Evolutionary conservation across 2,888 invertebrate species (phyloP), one percentile per base, ranked within the genome.

Genomic region (Cryptosula pallasiana): DNA sequence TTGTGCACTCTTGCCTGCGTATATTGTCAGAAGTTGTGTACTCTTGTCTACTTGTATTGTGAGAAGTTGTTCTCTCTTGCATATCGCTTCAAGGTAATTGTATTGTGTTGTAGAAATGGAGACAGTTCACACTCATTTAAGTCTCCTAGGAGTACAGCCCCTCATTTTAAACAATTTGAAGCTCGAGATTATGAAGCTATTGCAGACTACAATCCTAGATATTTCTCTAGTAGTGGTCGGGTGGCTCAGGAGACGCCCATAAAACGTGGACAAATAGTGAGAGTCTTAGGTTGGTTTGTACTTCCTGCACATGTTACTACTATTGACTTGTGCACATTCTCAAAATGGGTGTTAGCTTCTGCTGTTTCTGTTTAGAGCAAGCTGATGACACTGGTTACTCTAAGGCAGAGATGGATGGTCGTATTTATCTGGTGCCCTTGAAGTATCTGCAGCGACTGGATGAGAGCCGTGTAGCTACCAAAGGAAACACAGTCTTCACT

Each of bases 341-440:
- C n/a, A n/a, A n/a, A n/a, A n/a, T n/a, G n/a, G n/a, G n/a, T n/a
- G n/a, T n/a, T n/a, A n/a, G n/a, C n/a, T n/a, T n/a, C n/a, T n/a
- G n/a, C n/a, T 45, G 20, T 57, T 5, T 57, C 5, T n/a, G 3
- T 63, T 20, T 63, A 63, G 63, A 63, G 32, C 63, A 63, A 63
- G 63, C 63, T 63, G 63, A 63, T 63, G 63, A 27, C 2, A 63
- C 25, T 16, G 71, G 71, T n/a, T 55, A 55, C 34, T 45, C 27
- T 27, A 71, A 27, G 13, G 71, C 71, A 1, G 71, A 55, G 27
- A 55, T 71, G n/a, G 54, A 71, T 36, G 80, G 80, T 54, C 78
- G 76, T 34, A 74, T 78, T 72, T 81, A 82, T 35, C 76, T 82
- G 23, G 81, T 83, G 13, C 83, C 83, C 3, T 79, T 80, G 25